Evolutionary conservation across 2,113 vertebrate genomes (phyloP), one percentile per base, ranked within the genome.

Genomic region (Egretta garzetta): DNA sequence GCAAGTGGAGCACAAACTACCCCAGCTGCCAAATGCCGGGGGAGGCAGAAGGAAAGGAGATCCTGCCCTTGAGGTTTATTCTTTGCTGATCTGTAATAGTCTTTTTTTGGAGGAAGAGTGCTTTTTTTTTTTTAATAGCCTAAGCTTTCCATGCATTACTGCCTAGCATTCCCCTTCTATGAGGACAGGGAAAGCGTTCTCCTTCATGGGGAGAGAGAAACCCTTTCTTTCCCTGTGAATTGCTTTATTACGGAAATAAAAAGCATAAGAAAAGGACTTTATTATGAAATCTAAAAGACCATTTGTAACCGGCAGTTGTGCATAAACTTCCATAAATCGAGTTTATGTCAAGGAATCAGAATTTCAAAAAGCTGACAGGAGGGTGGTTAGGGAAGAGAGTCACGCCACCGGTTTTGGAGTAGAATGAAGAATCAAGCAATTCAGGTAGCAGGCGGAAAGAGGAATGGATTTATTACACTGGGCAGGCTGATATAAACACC

Each of bases 201-300:
- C 15, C 16, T 16, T 56, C 4, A 0, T 0, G 1, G 4, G 7
- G 32, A 80, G 13, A 76, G 14, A 76, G 17, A 90, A 80, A 80
- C 14, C 27, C 10, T 62, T 45, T 72, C 3, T 59, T 50, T 59
- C 12, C 32, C 24, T 45, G 43, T 41, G 45, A 70, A 85, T 1
- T 70, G 14, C 50, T 70, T 77, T 39, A 39, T 56, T 58, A 43
- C 5, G 82, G 55, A 71, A 88, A n/a, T 22, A 66, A 70, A 87
- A 73, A 39, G 21, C 1, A 0, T 19, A 20, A 68, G 17, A 50
- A 73, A 70, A 73, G 5, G 22, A 47, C 55, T 81, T 73, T 23
- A 22, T 43, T 47, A 70, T 6, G 18, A 64, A 72, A 58, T 32
- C 43, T 53, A 23, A 41, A 55, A 55, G 47, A 64, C 8, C 28